Conservation (phyloP, 2,797 vertebrate genomes). For the Moxostoma hubbsi region DNA sequence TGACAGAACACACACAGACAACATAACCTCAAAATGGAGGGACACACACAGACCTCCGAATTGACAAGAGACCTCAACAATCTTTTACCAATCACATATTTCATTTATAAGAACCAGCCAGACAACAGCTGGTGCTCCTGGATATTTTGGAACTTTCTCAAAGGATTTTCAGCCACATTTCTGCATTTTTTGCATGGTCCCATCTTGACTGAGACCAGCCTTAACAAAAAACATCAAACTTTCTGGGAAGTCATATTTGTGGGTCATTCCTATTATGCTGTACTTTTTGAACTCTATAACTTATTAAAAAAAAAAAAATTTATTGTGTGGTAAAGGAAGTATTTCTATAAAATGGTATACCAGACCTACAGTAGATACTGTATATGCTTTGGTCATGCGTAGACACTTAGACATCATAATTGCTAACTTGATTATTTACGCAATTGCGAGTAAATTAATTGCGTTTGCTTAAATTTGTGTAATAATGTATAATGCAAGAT, state of each 20-base stretch:
- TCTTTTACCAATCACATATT: slow-evolving; percentile 16
- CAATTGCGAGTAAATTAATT: too few species aligned
- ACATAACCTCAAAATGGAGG: slow-evolving; percentile 65
- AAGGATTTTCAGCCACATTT: slow-evolving; percentile 27
- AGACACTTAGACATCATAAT: too few species aligned
- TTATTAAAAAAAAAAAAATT: too few species aligned
- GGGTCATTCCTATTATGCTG: too few species aligned
- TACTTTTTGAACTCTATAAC: too few species aligned
- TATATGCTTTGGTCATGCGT: too few species aligned
- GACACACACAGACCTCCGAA: slow-evolving; percentile 32
- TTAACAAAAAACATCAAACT: background rate
- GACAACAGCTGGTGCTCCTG: slow-evolving; percentile 22
- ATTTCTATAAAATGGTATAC: too few species aligned
- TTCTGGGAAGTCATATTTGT: slow-evolving; percentile 34
- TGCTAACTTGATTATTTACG: too few species aligned
- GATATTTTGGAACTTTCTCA: slow-evolving; percentile 13
- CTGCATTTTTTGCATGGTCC: slow-evolving; percentile 22
- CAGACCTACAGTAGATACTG: too few species aligned
- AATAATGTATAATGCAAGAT: too few species aligned
- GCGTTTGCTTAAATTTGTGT: too few species aligned
- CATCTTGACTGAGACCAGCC: slow-evolving; percentile 11
- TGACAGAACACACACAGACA: slow-evolving; percentile 70
- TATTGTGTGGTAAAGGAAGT: too few species aligned
- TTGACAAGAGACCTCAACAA: slow-evolving; percentile 21
- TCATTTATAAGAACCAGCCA: background rate